Conservation (phyloP, 1,140 invertebrate genomes). For the Drosophila melanica region DNA sequence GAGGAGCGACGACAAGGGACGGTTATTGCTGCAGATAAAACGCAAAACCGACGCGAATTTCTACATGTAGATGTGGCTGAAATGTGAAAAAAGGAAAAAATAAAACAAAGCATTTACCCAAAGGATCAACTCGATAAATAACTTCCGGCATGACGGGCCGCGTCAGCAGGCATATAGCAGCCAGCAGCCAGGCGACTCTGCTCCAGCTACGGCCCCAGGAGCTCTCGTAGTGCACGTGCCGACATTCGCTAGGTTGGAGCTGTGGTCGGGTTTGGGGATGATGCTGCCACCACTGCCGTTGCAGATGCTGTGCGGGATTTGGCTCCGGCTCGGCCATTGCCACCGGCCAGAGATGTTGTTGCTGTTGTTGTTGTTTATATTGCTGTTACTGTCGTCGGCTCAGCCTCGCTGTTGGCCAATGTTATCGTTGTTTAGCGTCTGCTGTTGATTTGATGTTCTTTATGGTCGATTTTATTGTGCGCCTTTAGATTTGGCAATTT, state of each 20-base stretch:
- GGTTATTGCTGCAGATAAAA: conserved; percentile 54
- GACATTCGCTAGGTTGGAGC: conserved; percentile 32
- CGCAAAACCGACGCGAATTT: conserved; percentile 43
- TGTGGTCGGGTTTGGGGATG: conserved; percentile 1
- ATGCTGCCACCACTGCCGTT: conserved; percentile 16
- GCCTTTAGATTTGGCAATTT: conserved; percentile 61
- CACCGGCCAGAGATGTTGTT: conserved; percentile 50
- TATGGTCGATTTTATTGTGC: conserved; percentile 61
- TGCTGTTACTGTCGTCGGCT: conserved; percentile 22
- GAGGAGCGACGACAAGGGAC: conserved; percentile 13
- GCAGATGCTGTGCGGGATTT: conserved; percentile 52
- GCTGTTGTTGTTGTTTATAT: conserved; percentile 12
- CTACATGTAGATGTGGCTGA: conserved; percentile 45
- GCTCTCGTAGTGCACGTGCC: conserved; percentile 54
- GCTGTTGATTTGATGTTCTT: conserved; percentile 63
- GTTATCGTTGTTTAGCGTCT: conserved; percentile 55
- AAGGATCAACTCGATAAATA: conserved; percentile 81
- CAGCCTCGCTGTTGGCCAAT: conserved; percentile 29
- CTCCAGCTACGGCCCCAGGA: conserved; percentile 47
- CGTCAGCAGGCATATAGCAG: conserved; percentile 64
- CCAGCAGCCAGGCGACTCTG: conserved; percentile 49
- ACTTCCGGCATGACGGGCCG: conserved; percentile 74
- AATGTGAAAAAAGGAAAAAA: conserved; percentile 50
- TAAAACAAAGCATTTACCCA: conserved; percentile 77
- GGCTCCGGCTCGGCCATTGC: conserved; percentile 49